phyloP scores from a whole-genome alignment of 2,888 invertebrate genomes.

The Cerceris rybyensis region DNA sequence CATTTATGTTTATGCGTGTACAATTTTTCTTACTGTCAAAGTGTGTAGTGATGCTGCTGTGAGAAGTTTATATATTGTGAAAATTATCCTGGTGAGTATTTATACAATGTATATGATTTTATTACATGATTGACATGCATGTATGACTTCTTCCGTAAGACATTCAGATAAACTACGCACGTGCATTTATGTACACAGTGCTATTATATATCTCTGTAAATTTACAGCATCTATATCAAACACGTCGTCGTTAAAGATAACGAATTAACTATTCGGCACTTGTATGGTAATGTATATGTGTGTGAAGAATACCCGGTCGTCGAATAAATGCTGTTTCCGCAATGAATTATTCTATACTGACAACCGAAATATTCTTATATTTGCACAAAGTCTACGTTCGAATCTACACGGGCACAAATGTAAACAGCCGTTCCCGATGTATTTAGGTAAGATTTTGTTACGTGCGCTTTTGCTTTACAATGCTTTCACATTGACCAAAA shows the following conservation, averaged over 20 bases:
- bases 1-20: background rate
- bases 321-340: slow-evolving; percentile 16
- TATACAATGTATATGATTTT: slow-evolving; percentile 19
- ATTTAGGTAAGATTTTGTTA: slow-evolving; percentile 49
- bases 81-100: slow-evolving; percentile 51
- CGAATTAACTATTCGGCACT: slow-evolving; percentile 31
- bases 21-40: background rate
- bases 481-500: slow-evolving; percentile 8
- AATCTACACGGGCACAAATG: slow-evolving; percentile 14
- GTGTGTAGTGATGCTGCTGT: background rate
- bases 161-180: slow-evolving; percentile 23
- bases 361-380: slow-evolving; percentile 19
- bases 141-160: slow-evolving; percentile 22
- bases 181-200: slow-evolving; percentile 36
- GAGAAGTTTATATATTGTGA: slow-evolving; percentile 30
- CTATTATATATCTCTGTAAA: slow-evolving; percentile 38
- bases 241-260: slow-evolving; percentile 36
- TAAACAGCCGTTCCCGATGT: slow-evolving; percentile 19
- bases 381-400: slow-evolving; percentile 23
- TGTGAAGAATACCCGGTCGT: slow-evolving; percentile 7
- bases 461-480: slow-evolving; percentile 13
- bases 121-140: slow-evolving; percentile 36
- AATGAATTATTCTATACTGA: slow-evolving; percentile 19
- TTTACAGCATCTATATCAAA: slow-evolving; percentile 36
- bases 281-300: slow-evolving; percentile 35